Conservation (phyloP, 1,140 invertebrate genomes). For the Chelonus insularis region DNA sequence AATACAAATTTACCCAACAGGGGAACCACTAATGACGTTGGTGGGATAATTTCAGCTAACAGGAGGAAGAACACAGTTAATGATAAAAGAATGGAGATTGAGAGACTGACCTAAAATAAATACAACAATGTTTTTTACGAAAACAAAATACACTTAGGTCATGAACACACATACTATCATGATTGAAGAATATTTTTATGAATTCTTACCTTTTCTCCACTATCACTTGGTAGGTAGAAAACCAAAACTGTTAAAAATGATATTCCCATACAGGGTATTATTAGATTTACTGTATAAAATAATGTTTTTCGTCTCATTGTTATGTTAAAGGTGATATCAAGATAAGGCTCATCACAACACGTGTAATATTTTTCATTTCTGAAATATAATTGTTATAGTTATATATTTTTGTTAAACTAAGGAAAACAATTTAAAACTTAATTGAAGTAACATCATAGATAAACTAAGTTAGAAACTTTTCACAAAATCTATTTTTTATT, state of each 20-base stretch:
- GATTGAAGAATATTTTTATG: neutral
- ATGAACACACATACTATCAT: no score
- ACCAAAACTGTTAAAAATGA: conserved; percentile 98
- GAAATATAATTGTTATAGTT: conserved; percentile 37
- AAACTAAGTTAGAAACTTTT: no score
- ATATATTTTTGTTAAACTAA: neutral
- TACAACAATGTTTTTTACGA: no score
- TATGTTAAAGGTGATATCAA: conserved; percentile 99
- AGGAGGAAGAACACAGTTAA: conserved; percentile 99
- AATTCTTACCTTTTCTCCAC: conserved; percentile 92
- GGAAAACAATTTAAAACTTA: no score
- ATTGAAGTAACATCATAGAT: no score
- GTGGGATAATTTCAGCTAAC: conserved; percentile 97
- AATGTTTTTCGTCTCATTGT: conserved; percentile 96
- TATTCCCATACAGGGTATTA: conserved; percentile 96
- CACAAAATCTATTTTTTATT: no score
- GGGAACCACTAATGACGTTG: conserved; percentile 96
- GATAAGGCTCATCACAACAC: conserved; percentile 93
- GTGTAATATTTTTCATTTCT: conserved; percentile 95
- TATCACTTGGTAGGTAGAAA: conserved; percentile 98
- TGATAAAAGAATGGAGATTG: conserved; percentile 98
- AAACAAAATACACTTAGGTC: no score
- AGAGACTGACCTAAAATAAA: conserved; percentile 82
- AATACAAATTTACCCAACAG: conserved; percentile 98
- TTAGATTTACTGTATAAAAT: conserved; percentile 97